A percentile compares a stretch with the other conserved stretches of the same genome.
Conservation (phyloP, 2,797 vertebrate genomes). For the Echiichthys vipera region DNA sequence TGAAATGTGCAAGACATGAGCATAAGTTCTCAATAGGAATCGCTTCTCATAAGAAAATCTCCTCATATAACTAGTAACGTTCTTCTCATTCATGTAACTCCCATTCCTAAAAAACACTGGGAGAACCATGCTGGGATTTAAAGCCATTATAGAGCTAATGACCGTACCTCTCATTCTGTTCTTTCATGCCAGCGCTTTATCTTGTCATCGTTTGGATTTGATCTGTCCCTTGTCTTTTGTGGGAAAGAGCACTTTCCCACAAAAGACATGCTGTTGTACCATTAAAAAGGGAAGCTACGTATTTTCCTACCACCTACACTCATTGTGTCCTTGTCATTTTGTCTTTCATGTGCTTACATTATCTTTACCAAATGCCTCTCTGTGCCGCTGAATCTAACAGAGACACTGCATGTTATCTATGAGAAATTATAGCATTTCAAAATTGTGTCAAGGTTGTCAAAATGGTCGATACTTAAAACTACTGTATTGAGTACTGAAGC, state of each 20-base stretch:
- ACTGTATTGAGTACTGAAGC: too few relatives aligned
- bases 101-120: background rate
- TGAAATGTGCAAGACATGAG: slow-evolving; percentile 1
- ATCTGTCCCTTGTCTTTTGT: slow-evolving; percentile 29
- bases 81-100: slow-evolving; percentile 21
- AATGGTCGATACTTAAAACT: too few relatives aligned
- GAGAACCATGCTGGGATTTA: background rate
- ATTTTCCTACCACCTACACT: background rate
- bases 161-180: background rate
- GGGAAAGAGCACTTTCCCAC: slow-evolving; percentile 23
- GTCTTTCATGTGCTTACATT: slow-evolving; percentile 8
- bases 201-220: slow-evolving; percentile 37
- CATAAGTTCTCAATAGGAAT: background rate
- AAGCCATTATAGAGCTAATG: slow-evolving; percentile 13
- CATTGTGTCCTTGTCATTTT: slow-evolving; percentile 19
- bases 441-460: too few relatives aligned
- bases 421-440: slow-evolving; percentile 4
- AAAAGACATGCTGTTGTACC: slow-evolving; percentile 9
- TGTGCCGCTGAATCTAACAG: background rate
- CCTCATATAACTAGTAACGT: slow-evolving; percentile 10
- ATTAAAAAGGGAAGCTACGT: slow-evolving; percentile 6
- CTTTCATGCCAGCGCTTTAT: slow-evolving; percentile 3
- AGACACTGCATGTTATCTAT: background rate
- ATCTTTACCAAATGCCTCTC: background rate
- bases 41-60: background rate